Evolutionary conservation across 2,888 invertebrate species (phyloP).

Genomic region (Gandaritis pyraliata): DNA sequence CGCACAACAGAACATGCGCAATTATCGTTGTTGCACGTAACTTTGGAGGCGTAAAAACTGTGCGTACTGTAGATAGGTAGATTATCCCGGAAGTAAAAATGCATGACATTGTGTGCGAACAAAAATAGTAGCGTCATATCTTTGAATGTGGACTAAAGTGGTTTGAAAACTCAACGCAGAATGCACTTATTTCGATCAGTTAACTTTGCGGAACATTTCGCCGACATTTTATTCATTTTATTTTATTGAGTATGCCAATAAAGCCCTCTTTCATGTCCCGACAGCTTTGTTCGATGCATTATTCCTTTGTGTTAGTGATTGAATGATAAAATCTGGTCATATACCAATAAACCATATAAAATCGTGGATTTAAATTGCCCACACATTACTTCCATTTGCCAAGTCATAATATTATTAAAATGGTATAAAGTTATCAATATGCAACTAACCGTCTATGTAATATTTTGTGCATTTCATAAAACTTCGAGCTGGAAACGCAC

Average conservation of each 20-base stretch:
- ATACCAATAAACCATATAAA: constrained; percentile 20
- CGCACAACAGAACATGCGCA: no score
- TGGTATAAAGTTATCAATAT: no score
- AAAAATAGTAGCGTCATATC: not conserved
- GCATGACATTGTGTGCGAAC: not conserved
- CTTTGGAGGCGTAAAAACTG: no score
- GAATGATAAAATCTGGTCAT: constrained; percentile 35
- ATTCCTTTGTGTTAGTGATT: constrained; percentile 38
- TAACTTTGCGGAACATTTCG: constrained; percentile 60
- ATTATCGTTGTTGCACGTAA: no score
- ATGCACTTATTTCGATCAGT: constrained; percentile 69
- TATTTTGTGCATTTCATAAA: no score
- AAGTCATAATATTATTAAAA: no score
- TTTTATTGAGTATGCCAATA: constrained; percentile 59
- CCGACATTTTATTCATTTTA: constrained; percentile 45
- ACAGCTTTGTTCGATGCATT: constrained; percentile 51
- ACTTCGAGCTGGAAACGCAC: no score
- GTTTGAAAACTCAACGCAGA: constrained; percentile 39
- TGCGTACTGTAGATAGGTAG: no score
- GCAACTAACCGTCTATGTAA: no score
- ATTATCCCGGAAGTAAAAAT: not conserved
- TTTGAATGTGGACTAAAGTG: constrained; percentile 3
- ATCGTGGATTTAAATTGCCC: constrained; percentile 16
- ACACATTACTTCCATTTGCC: not conserved
- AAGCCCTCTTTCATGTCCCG: constrained; percentile 63